A percentile compares a stretch with the other conserved stretches of the same genome.
Conservation (phyloP, 2,113 vertebrate species). For the Callipepla squamata region DNA sequence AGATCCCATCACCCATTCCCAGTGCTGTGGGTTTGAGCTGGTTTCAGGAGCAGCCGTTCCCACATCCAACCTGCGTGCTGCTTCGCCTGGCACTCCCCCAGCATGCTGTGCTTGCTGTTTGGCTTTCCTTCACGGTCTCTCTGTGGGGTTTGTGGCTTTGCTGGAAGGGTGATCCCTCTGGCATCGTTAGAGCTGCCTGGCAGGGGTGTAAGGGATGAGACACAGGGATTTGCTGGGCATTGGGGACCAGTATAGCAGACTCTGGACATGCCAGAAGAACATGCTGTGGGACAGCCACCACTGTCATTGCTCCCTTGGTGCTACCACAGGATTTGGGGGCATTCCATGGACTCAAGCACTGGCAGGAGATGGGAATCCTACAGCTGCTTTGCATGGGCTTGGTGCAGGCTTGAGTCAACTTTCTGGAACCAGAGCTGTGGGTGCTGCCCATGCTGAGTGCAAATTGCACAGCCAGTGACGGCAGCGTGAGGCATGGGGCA, state of each 20-base stretch:
- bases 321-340: neutral
- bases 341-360: neutral
- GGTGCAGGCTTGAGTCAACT: conserved; percentile 9
- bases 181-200: neutral
- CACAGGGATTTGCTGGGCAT: fast-evolving
- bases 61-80: neutral
- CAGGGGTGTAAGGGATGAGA: too few relatives aligned
- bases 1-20: fast-evolving
- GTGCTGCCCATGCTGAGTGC: neutral
- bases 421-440: neutral
- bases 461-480: neutral
- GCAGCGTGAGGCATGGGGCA: neutral
- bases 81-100: neutral
- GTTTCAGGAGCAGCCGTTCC: neutral
- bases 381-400: neutral
- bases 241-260: neutral
- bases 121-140: neutral
- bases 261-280: neutral
- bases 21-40: neutral
- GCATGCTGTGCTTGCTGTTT: neutral
- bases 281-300: neutral
- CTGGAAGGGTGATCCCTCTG: neutral
- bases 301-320: neutral
- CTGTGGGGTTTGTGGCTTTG: neutral
- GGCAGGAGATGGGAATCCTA: neutral